Base-by-base conservation (phyloP, 2,113 vertebrate genomes). In the Galbula dea region DNA sequence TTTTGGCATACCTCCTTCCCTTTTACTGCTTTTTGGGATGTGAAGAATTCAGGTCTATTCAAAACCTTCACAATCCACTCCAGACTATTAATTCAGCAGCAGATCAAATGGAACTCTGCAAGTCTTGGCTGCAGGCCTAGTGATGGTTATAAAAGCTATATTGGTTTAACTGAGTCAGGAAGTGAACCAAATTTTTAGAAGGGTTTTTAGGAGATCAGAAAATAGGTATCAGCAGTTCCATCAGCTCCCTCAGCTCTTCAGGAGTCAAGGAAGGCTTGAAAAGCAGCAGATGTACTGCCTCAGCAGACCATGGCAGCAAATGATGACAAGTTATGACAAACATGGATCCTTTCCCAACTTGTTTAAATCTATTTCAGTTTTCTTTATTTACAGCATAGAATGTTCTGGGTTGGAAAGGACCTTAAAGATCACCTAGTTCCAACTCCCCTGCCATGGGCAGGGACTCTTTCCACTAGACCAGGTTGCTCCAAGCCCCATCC, bases 121-220 rank as follows among this genome's bases (percentile, higher is more conserved):
- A 57, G 51, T 30, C 71, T 76, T 87, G 89, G 89, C 91, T 66
- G 71, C 71, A 66, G 81, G 81, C 73, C 45, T 68, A 66, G 41
- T 8, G 0, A 0, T 59, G 78, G 69, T 36, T 67, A 73, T 89
- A 46, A 83, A 83, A 77, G 49, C n/a, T 45, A 3, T 14, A 45
- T 76, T 51, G 86, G 52, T 52, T 81, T 66, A 75, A 88, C 34
- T 13, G 62, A 89, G 54, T 24, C 45, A 32, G 79, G 57, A 67
- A 59, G 5, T 88, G 59, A 29, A 10, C 34, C 1, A 1, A 62
- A 23, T 43, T 72, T 83, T 73, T 43, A 52, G 46, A 66, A 36
- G 0, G 2, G 27, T 54, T 93, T 67, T 88, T 61, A 67, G 61
- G 94, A 77, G n/a, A 57, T 49, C n/a, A 45, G 22, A 54, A 83